Conservation (phyloP, 1,140 invertebrate genomes). For the Atta texana region DNA sequence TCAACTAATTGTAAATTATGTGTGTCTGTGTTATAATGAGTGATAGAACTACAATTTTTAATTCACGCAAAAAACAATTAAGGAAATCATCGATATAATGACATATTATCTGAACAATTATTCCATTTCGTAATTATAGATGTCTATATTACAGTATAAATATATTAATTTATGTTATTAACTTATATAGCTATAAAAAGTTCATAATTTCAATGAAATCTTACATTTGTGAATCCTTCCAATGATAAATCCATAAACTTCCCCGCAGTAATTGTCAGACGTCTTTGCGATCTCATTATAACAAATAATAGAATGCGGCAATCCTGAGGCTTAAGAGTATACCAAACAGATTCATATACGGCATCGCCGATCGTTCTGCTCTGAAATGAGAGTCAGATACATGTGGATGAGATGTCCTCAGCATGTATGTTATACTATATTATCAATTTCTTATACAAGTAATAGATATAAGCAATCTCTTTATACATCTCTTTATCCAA, state of each 20-base stretch:
- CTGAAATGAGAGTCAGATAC: constrained; percentile 31
- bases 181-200: neutral
- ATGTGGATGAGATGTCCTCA: neutral
- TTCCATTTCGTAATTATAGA: neutral
- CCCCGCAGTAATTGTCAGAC: constrained; percentile 64
- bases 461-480: neutral
- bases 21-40: too few relatives aligned
- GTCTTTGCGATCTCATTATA: constrained; percentile 68
- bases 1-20: too few relatives aligned
- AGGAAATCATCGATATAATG: too few relatives aligned
- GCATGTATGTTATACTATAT: neutral
- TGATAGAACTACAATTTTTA: too few relatives aligned
- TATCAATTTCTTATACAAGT: neutral
- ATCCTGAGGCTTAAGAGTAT: constrained; percentile 49
- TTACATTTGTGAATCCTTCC: constrained; percentile 65
- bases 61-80: too few relatives aligned
- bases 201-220: neutral
- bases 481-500: too few relatives aligned
- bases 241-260: constrained; percentile 68
- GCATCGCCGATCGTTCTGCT: constrained; percentile 38
- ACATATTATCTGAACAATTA: too few relatives aligned
- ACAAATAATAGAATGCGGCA: constrained; percentile 61
- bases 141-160: neutral
- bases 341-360: constrained; percentile 65
- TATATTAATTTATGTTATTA: neutral